phyloP scores from a whole-genome alignment of 2,888 invertebrate genomes.

The Rhimphoctona megacephalus region DNA sequence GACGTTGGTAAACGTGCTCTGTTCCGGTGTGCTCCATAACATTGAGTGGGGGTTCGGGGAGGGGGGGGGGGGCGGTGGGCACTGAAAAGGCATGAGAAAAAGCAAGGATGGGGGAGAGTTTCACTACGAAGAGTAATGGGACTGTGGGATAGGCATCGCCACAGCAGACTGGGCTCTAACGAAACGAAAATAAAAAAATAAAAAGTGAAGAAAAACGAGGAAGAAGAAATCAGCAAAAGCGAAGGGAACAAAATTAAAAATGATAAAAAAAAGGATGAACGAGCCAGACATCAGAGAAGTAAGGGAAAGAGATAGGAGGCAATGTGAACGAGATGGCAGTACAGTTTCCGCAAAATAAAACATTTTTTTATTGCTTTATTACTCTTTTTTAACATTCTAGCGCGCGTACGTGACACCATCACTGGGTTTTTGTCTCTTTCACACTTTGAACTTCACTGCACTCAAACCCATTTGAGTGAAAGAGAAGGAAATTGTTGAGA shows the following conservation, averaged over 20 bases:
- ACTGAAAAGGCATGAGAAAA: constrained; percentile 8
- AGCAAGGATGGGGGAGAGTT: constrained; percentile 3
- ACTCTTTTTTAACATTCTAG: constrained; percentile 53
- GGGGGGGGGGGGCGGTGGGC: background rate
- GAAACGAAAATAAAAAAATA: constrained; percentile 49
- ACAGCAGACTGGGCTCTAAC: constrained; percentile 52
- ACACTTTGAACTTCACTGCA: constrained; percentile 11
- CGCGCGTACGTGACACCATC: constrained; percentile 38
- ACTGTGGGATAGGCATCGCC: constrained; percentile 61
- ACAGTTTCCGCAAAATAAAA: constrained; percentile 48
- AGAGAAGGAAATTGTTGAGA: background rate
- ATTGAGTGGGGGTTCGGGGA: background rate
- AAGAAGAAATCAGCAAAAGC: constrained; percentile 44
- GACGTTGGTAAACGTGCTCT: constrained; percentile 54
- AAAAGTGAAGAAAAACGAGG: constrained; percentile 31
- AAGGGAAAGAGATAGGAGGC: constrained; percentile 9
- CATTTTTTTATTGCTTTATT: constrained; percentile 38
- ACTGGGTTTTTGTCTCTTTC: background rate
- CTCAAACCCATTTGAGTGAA: background rate
- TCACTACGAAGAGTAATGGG: constrained; percentile 67
- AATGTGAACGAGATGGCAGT: background rate
- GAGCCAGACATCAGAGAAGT: constrained; percentile 34
- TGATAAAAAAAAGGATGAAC: constrained; percentile 43
- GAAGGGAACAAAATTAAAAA: constrained; percentile 45
- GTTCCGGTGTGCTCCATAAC: constrained; percentile 20